Percentiles rank a stretch among this genome's conserved stretches.
Conservation (phyloP, 37 sponge, comb jelly and placozoan species). For the Corticium candelabrum region DNA sequence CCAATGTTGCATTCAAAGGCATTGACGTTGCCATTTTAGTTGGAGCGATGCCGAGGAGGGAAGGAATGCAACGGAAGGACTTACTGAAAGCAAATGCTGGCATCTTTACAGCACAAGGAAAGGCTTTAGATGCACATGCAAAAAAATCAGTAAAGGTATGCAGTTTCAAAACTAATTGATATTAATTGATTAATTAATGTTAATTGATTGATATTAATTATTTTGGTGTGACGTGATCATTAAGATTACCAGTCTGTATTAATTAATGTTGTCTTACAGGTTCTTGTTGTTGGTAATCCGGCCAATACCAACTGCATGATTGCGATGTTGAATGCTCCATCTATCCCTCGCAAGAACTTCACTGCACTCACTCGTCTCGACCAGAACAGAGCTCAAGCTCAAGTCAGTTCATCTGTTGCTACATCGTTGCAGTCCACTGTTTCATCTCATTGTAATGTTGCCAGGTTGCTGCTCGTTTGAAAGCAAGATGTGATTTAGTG, state of each 20-base stretch:
- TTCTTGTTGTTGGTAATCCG: constrained; percentile 95
- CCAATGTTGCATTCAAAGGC: constrained; percentile 63
- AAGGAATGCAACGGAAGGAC: constrained; percentile 96
- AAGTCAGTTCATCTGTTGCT: constrained; percentile 35
- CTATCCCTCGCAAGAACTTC: constrained; percentile 85
- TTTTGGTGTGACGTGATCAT: background rate
- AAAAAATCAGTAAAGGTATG: constrained; percentile 92
- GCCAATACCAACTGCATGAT: constrained; percentile 95
- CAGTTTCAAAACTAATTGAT: background rate
- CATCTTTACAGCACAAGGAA: constrained; percentile 87
- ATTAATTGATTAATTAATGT: background rate
- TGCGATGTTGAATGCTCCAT: constrained; percentile 54
- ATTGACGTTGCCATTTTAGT: constrained; percentile 89
- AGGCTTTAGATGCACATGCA: constrained; percentile 67
- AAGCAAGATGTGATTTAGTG: constrained; percentile 47
- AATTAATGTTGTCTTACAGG: constrained; percentile 42
- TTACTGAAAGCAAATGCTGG: constrained; percentile 82
- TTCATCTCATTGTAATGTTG: background rate
- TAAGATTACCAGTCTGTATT: background rate
- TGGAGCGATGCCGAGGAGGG: constrained; percentile 88
- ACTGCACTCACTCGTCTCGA: constrained; percentile 91
- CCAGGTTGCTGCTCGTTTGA: constrained; percentile 60
- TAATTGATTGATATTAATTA: background rate
- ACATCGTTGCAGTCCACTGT: background rate
- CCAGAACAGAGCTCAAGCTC: constrained; percentile 87